Base-by-base conservation (phyloP, 2,888 invertebrate genomes). In the Drosophila paramelanica region DNA sequence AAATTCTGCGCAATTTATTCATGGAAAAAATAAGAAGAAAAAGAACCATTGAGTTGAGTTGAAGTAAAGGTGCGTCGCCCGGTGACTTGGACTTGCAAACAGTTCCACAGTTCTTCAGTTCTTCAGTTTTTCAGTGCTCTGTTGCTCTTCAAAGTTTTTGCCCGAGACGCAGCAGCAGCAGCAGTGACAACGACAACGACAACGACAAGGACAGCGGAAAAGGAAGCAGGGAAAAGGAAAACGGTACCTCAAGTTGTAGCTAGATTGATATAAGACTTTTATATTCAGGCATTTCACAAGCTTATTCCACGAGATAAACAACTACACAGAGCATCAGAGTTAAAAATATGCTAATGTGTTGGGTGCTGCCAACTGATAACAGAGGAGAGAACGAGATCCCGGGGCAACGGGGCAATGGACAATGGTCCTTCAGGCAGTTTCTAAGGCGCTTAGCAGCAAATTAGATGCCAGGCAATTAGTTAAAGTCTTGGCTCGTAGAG, bases 201-300 rank as follows among this genome's bases (percentile, higher is more conserved):
- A 43, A 27, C 39, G 60, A 39, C 43, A 65, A 46, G 36, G 39
- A 41, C 23, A 59, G 25, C 13, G 13, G 60, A 36, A 27, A 17
- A 25, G 50, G 36, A 49, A 41, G 25, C 31, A 5, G 58, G n/a
- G 42, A 50, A 23, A 20, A 11, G 62, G 13, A 13, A 67, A 66
- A 60, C 79, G 65, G 72, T 68, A 83, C 79, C 84, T 77, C 65
- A 71, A 79, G 73, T 75, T 82, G 72, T 69, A 73, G 81, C 72
- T 79, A 86, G 87, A 86, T 87, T 86, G 85, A 85, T 86, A 87
- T 82, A 85, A 85, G 87, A 81, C 85, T 87, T 86, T 85, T 85
- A 82, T 86, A 77, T 85, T 83, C 82, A 79, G 85, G 83, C 82
- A 87, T 85, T 86, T 82, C 59, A 67, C 64, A 70, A 79, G 85